Conservation (phyloP, 2,797 vertebrate species). For the Anomalospiza imberbis region DNA sequence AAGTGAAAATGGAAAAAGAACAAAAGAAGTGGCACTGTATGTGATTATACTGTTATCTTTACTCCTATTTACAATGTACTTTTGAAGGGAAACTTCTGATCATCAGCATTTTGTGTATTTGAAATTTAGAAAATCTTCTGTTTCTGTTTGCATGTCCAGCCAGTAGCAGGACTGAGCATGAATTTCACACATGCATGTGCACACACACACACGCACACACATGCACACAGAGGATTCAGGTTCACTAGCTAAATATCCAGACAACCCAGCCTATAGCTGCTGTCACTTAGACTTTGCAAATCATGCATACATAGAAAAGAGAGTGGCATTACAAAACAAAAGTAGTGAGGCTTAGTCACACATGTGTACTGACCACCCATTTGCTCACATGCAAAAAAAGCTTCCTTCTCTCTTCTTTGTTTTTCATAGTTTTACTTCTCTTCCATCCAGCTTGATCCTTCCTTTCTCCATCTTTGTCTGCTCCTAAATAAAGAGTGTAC, state of each 20-base stretch:
- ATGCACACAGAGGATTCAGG: too few relatives aligned
- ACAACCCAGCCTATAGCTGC: background rate
- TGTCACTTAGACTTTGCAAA: background rate
- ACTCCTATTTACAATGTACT: background rate
- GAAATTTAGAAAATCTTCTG: background rate
- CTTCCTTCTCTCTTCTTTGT: fast-evolving
- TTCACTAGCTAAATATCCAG: background rate
- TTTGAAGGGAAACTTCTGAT: background rate
- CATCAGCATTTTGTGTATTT: background rate
- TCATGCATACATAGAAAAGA: background rate
- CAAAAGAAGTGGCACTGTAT: background rate
- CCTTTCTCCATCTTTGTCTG: background rate
- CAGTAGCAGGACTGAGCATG: background rate
- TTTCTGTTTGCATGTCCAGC: background rate
- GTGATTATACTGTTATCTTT: background rate
- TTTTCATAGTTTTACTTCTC: background rate
- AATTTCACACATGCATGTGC: background rate
- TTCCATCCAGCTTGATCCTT: background rate
- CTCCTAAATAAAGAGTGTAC: background rate
- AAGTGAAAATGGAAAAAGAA: background rate
- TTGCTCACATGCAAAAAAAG: background rate
- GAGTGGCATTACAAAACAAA: background rate
- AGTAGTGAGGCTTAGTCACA: background rate
- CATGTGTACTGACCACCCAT: background rate
- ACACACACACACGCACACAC: background rate